Percentiles rank a stretch among this genome's conserved stretches.
Conservation (phyloP, 2,113 vertebrate species). For the Trichomycterus rosablanca region DNA sequence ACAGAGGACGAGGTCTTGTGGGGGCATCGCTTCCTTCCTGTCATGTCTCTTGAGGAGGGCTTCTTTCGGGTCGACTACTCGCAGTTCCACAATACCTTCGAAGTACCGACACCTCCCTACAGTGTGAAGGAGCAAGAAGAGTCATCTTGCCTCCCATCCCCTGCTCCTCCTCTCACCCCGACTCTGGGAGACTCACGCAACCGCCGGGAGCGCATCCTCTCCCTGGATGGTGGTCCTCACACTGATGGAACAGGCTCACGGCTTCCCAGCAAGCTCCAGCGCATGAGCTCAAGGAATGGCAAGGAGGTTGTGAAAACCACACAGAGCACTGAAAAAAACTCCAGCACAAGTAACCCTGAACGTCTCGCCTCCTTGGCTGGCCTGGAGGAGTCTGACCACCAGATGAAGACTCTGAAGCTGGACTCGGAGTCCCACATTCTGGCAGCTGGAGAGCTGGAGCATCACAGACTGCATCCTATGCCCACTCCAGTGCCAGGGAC, state of each 20-base stretch:
- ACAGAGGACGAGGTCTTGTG: conserved; percentile 86
- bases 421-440: conserved; percentile 56
- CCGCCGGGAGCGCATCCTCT: conserved; percentile 68
- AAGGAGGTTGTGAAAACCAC: conserved; percentile 60
- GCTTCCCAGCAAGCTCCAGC: conserved; percentile 74
- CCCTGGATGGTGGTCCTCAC: conserved; percentile 62
- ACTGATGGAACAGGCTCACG: conserved; percentile 60
- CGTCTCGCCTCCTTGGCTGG: conserved; percentile 63
- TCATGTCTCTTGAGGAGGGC: conserved; percentile 87
- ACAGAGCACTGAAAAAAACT: conserved; percentile 65
- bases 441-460: conserved; percentile 48
- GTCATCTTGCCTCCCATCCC: conserved; percentile 63
- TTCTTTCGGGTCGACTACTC: conserved; percentile 87
- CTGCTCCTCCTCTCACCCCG: conserved; percentile 51
- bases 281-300: conserved; percentile 71
- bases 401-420: conserved; percentile 62
- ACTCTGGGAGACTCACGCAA: conserved; percentile 49
- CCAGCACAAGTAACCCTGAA: conserved; percentile 72
- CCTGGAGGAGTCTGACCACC: conserved; percentile 61
- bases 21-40: conserved; percentile 84
- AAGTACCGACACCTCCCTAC: conserved; percentile 78
- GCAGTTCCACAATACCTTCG: conserved; percentile 83
- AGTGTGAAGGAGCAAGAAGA: conserved; percentile 84
- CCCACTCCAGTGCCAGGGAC: conserved; percentile 32
- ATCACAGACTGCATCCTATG: conserved; percentile 52